phyloP scores from a whole-genome alignment of 23 tunicate genomes.

The Oikopleura albicans region DNA sequence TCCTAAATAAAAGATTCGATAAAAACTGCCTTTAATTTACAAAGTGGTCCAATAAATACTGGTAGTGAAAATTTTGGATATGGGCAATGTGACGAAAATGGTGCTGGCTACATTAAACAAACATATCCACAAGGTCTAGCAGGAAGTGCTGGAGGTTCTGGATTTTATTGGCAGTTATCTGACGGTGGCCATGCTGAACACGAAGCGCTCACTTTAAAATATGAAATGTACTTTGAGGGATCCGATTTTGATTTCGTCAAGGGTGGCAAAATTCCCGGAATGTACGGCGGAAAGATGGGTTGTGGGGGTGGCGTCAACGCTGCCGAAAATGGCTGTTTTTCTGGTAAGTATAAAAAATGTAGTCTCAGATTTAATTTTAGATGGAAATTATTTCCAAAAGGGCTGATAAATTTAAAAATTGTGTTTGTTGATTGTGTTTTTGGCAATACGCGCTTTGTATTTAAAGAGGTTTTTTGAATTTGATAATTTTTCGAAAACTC shows the following conservation, averaged over 20 bases:
- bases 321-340: not conserved
- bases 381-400: too few relatives aligned
- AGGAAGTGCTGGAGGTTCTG: not conserved
- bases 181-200: not conserved
- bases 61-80: conserved; percentile 16
- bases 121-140: conserved; percentile 5
- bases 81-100: not conserved
- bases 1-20: conserved; percentile 1
- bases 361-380: too few relatives aligned
- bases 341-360: too few relatives aligned
- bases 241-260: not conserved
- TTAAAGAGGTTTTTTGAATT: too few relatives aligned
- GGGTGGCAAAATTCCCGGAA: conserved; percentile 18
- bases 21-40: not conserved
- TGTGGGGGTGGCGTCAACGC: conserved; percentile 18
- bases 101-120: not conserved
- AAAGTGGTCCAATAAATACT: not conserved
- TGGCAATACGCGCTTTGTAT: too few relatives aligned
- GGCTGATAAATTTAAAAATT: too few relatives aligned
- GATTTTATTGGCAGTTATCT: not conserved
- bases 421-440: too few relatives aligned
- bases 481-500: too few relatives aligned
- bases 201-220: not conserved
- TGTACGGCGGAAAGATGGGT: not conserved
- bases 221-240: not conserved